Evolutionary conservation across 2,888 invertebrate genomes (phyloP), one percentile per base, ranked within the genome.

Genomic region (Nowickia ferox): DNA sequence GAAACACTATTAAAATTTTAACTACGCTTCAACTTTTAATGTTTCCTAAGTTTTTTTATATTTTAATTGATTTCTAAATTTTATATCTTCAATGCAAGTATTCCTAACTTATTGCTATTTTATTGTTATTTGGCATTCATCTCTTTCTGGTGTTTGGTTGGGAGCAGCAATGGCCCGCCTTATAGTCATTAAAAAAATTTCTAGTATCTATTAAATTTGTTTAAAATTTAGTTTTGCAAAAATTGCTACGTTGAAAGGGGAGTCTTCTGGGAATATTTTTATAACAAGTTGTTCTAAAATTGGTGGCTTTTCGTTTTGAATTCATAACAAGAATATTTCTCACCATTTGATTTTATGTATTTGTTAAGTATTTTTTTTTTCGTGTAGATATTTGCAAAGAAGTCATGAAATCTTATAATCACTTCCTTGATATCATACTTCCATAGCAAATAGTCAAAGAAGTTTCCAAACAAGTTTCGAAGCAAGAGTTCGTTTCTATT

Each of bases 371-470:
- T 30, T 22, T 46, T 38, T 30, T 30, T 30, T 30, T 30, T 2
- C 30, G 6, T 30, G 30, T 38, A 48, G 30, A 30, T 38, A 57
- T 19, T 69, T 71, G 63, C 53, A 46, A 15, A 79, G 63, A 48
- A 57, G 51, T 63, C 77, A 71, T 85, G 78, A 85, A 75, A 79
- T 69, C 78, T 79, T 78, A 46, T 82, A 82, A 79, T 82, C 78
- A 85, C 85, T 85, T 85, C 78, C 85, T 85, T 78, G 78, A 78
- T 82, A 78, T 82, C 65, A 71, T 72, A 72, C 74, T 76, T 53
- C 69, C 13, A 57, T 13, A 57, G 57, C 48, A 59, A 65, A 80
- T 65, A 65, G 40, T 53, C 30, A 55, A 53, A 63, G 51, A 61
- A 69, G 48, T 61, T 71, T 75, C 19, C 44, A 65, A 48, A 44